These are phyloP conservation scores for Mugil cephalus DNA, from an alignment of 2,113 vertebrate species.

Conservation along the genomic window DNA sequence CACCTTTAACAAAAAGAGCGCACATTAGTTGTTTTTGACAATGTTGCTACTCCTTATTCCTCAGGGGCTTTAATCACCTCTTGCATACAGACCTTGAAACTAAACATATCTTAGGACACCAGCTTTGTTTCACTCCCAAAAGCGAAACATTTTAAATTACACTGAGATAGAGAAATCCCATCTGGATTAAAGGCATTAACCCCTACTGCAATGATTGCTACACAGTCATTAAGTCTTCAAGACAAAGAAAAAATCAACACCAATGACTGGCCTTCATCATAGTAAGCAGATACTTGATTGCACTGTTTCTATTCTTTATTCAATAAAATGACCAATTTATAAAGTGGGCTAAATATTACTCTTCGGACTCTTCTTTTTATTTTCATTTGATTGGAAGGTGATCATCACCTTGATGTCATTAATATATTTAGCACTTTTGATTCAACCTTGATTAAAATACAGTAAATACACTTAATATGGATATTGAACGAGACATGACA, in stretches of 20 bases:
- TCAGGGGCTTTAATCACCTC: slow-evolving; percentile 10
- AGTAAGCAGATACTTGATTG: slow-evolving; percentile 27
- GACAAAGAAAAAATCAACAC: slow-evolving; percentile 12
- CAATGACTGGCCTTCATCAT: slow-evolving; percentile 49
- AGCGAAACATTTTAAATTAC: slow-evolving; percentile 77
- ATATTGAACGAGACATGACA: slow-evolving; percentile 22
- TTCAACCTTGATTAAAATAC: neutral
- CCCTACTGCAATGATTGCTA: slow-evolving; percentile 46
- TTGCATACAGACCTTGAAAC: slow-evolving; percentile 14
- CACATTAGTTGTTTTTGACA: neutral
- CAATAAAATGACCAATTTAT: slow-evolving; percentile 3
- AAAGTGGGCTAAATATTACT: neutral
- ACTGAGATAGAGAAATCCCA: slow-evolving; percentile 51
- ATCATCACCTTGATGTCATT: neutral
- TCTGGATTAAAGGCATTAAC: slow-evolving; percentile 71
- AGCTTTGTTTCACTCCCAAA: slow-evolving; percentile 70
- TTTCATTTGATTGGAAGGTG: neutral
- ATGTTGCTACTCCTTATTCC: neutral
- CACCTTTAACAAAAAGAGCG: neutral
- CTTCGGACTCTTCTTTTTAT: neutral
- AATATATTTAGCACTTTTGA: neutral
- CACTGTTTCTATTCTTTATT: neutral
- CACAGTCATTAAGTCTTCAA: slow-evolving; percentile 61
- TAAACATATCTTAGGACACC: slow-evolving; percentile 40
- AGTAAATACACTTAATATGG: neutral